Conservation (phyloP, 2,888 invertebrate genomes). For the Ceraclea dissimilis region DNA sequence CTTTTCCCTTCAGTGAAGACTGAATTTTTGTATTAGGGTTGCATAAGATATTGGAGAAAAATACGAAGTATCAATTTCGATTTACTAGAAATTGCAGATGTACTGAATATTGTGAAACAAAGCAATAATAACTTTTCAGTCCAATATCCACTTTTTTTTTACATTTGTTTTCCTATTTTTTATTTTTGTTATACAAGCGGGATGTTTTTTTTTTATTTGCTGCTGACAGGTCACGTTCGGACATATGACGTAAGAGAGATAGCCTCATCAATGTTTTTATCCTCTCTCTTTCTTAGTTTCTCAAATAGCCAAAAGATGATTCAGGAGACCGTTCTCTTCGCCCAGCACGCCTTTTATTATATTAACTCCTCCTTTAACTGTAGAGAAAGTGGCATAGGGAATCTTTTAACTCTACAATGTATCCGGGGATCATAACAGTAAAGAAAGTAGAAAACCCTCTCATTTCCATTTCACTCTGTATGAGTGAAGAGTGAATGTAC, state of each 20-base stretch:
- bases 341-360: not conserved
- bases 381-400: slow-evolving; percentile 26
- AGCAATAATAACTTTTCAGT: too few species aligned
- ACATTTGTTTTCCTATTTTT: not conserved
- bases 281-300: not conserved
- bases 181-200: not conserved
- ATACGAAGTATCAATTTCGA: not conserved
- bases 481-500: slow-evolving; percentile 4
- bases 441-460: slow-evolving; percentile 7
- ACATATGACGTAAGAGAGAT: not conserved
- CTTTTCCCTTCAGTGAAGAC: slow-evolving; percentile 22
- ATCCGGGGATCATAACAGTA: slow-evolving; percentile 15
- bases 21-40: slow-evolving; percentile 18
- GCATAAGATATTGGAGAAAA: slow-evolving; percentile 4
- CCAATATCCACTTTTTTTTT: not conserved
- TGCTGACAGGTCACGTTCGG: not conserved
- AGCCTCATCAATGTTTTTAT: not conserved
- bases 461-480: slow-evolving; percentile 3
- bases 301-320: slow-evolving; percentile 1
- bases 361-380: slow-evolving; percentile 2
- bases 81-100: too few species aligned
- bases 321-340: not conserved
- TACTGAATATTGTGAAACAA: too few species aligned
- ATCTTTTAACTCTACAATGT: slow-evolving; percentile 25
- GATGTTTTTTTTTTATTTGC: not conserved